Conservation (phyloP, 1,140 invertebrate species). For the Bombus cullumanus region DNA sequence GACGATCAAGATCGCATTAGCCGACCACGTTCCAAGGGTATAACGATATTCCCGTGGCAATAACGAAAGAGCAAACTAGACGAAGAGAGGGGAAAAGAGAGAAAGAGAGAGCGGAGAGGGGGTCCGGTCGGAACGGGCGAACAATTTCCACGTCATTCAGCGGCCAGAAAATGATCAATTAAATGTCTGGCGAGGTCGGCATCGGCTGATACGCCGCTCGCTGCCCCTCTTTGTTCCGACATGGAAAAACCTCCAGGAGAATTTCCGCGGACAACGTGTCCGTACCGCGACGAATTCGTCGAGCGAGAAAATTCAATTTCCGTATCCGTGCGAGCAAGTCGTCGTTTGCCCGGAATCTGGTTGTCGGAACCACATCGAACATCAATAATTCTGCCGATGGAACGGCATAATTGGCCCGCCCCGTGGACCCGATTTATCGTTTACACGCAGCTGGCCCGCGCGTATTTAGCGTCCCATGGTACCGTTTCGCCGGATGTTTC, state of each 20-base stretch:
- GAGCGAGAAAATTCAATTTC: constrained; percentile 57
- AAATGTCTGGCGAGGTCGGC: constrained; percentile 36
- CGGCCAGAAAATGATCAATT: constrained; percentile 53
- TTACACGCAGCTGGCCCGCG: constrained; percentile 40
- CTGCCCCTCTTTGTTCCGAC: constrained; percentile 13
- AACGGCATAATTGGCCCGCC: constrained; percentile 52
- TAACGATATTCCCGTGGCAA: constrained; percentile 39
- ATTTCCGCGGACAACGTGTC: constrained; percentile 40
- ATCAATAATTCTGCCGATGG: constrained; percentile 51
- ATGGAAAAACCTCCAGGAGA: constrained; percentile 36
- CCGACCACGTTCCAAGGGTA: constrained; percentile 18
- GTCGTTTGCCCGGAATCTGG: constrained; percentile 14
- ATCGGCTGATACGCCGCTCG: not conserved
- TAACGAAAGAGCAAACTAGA: constrained; percentile 4
- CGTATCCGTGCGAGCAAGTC: constrained; percentile 1
- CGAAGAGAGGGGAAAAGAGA: not conserved
- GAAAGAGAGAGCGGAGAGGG: not conserved
- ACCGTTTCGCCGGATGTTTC: not conserved
- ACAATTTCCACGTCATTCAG: constrained; percentile 49
- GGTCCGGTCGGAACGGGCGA: not conserved
- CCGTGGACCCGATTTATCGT: constrained; percentile 45
- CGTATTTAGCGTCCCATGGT: not conserved
- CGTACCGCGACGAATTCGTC: constrained; percentile 42
- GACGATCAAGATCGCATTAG: constrained; percentile 49
- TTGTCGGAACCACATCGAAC: constrained; percentile 35